Evolutionary conservation across 2,113 vertebrate species (phyloP).

Genomic region (Anoura caudifer): DNA sequence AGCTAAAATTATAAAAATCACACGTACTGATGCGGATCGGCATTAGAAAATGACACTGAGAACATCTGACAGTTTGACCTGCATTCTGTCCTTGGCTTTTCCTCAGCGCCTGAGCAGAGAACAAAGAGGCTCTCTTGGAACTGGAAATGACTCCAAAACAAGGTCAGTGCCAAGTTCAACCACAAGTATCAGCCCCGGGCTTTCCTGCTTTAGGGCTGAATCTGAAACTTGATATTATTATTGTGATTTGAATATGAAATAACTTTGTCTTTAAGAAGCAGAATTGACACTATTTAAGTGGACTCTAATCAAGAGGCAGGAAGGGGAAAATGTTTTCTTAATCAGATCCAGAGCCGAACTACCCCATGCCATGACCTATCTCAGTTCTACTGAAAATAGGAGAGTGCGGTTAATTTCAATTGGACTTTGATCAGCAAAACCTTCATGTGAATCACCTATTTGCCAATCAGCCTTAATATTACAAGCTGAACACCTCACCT

Average conservation of each 20-base stretch:
- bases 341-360: not conserved
- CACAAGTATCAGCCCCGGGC: not conserved
- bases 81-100: slow-evolving; percentile 12
- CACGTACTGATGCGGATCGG: not conserved
- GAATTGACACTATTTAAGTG: not conserved
- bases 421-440: slow-evolving; percentile 51
- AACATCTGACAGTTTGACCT: not conserved
- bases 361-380: not conserved
- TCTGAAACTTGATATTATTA: slow-evolving; percentile 27
- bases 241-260: not conserved
- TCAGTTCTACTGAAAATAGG: not conserved
- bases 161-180: not conserved
- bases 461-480: slow-evolving; percentile 45
- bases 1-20: slow-evolving; percentile 47
- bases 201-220: not conserved
- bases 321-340: not conserved
- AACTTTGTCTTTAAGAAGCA: not conserved
- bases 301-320: not conserved
- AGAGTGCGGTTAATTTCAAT: not conserved
- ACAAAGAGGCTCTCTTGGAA: not conserved
- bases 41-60: not conserved
- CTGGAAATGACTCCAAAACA: not conserved
- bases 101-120: not conserved
- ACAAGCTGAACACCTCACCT: slow-evolving; percentile 22
- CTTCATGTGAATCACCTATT: slow-evolving; percentile 24